Evolutionary conservation across 2,888 invertebrate species (phyloP).

Genomic region (Diarsia rubi): DNA sequence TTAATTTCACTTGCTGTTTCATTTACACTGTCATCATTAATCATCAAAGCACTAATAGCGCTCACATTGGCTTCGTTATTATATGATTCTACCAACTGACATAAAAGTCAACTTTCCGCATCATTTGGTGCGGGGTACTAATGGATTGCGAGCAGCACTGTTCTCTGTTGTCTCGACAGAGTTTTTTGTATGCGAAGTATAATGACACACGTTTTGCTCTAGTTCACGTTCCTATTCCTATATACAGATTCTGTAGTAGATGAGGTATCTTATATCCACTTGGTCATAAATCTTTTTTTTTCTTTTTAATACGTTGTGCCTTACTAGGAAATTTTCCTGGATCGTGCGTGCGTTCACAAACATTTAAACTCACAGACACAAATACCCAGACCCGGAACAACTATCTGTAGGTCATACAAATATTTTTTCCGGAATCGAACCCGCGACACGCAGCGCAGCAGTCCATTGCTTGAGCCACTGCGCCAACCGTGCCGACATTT

Average conservation of each 20-base stretch:
- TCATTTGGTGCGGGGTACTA: conserved; percentile 85
- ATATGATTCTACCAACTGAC: conserved; percentile 75
- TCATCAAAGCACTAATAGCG: conserved; percentile 72
- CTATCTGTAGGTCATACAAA: no score
- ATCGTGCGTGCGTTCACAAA: no score
- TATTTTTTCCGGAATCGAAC: no score
- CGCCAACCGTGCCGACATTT: no score
- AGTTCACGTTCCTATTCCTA: conserved; percentile 64
- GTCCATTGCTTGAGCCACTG: no score
- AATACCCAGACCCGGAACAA: no score
- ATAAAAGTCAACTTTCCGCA: conserved; percentile 84
- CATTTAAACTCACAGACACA: no score
- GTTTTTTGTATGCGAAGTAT: conserved; percentile 80
- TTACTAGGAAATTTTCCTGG: no score
- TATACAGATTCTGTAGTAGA: conserved; percentile 52
- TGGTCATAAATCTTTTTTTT: conserved; percentile 57
- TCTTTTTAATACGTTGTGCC: no score
- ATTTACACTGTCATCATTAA: conserved; percentile 66
- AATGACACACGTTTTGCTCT: conserved; percentile 73
- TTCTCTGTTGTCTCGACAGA: conserved; percentile 86
- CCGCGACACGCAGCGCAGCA: no score
- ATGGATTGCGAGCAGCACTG: conserved; percentile 86
- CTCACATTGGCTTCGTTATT: conserved; percentile 66
- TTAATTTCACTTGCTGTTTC: conserved; percentile 7
- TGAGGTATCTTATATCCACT: conserved; percentile 1